A percentile compares a stretch with the other conserved stretches of the same genome.
Evolutionary conservation across 2,113 vertebrate genomes (phyloP).

Genomic region (Larimichthys crocea): DNA sequence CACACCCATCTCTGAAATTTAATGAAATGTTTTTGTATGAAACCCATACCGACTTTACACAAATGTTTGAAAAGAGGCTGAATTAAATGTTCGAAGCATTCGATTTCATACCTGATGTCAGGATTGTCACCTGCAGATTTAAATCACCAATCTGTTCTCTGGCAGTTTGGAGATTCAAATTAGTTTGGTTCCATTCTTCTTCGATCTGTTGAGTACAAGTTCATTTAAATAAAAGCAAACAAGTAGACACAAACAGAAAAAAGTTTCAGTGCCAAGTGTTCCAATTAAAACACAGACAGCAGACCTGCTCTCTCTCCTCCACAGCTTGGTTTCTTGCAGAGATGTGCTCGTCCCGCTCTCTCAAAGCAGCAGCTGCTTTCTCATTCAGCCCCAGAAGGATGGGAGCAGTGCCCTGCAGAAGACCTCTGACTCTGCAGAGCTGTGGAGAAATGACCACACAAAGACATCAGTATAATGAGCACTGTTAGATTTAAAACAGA

Average conservation of each 20-base stretch:
- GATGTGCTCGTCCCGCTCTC: conserved; percentile 73
- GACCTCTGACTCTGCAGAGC: conserved; percentile 76
- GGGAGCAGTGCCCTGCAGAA: conserved; percentile 78
- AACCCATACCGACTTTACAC: neutral
- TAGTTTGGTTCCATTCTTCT: conserved; percentile 67
- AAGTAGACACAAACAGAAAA: neutral
- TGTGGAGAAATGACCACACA: conserved; percentile 51
- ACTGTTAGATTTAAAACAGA: neutral
- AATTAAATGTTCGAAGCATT: neutral
- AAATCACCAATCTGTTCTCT: conserved; percentile 77
- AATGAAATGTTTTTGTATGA: neutral
- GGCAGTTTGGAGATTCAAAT: conserved; percentile 70
- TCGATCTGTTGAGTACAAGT: conserved; percentile 66
- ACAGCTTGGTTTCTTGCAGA: conserved; percentile 78
- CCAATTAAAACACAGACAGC: neutral
- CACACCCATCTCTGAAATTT: conserved; percentile 80
- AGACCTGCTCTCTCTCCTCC: conserved; percentile 78
- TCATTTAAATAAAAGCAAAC: neutral
- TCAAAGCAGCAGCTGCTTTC: conserved; percentile 76
- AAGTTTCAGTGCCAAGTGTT: neutral
- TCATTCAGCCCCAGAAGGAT: conserved; percentile 80
- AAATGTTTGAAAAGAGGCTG: neutral
- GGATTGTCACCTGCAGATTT: conserved; percentile 81
- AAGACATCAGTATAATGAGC: neutral
- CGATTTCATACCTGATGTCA: conserved; percentile 78